Evolutionary conservation across 2,888 invertebrate species (phyloP), one percentile per base, ranked within the genome.

Genomic region (Conus canariensis): DNA sequence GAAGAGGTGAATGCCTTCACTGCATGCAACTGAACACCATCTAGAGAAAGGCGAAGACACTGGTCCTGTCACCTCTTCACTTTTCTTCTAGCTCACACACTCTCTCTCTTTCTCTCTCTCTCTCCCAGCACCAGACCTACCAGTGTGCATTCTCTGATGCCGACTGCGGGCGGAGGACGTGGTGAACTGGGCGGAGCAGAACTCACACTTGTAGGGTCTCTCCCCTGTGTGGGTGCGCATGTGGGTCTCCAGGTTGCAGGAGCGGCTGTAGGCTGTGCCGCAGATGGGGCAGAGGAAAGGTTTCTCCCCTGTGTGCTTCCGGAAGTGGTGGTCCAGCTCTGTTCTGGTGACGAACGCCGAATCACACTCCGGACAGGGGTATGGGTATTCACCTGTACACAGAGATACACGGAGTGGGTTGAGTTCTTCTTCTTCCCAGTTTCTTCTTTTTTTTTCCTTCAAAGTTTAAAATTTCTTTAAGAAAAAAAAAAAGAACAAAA

Each of bases 231-330:
- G 82, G 56, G 82, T 83, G 1, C 82, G 4, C 58, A 83, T 14
- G 82, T 83, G 82, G 7, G 82, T 83, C 56, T 83, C 56, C 56
- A 83, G 82, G 82, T 83, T 83, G 82, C 56, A 83, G 56, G 82
- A 16, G 58, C 82, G 82, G 58, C 58, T 58, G 82, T 83, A 77
- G 30, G 30, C 25, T n/a, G 77, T 58, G 82, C 82, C 82, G 16
- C 82, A 83, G 56, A 83, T 58, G 82, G 82, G 82, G 82, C 82
- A 83, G 7, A 83, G 82, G 82, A 83, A 83, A 1, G 82, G 82
- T 22, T 83, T 83, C 82, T 83, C 82, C 58, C 82, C 82, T 0
- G 56, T 56, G 82, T 83, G 82, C 22, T 16, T 56, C 7, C 58
- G 56, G 58, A 56, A 83, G 58, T 83, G 82, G 8, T 58, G 56